These are phyloP conservation scores for Sebastes schlegelii DNA, from an alignment of 2,113 vertebrate species.

Conservation along the genomic window DNA sequence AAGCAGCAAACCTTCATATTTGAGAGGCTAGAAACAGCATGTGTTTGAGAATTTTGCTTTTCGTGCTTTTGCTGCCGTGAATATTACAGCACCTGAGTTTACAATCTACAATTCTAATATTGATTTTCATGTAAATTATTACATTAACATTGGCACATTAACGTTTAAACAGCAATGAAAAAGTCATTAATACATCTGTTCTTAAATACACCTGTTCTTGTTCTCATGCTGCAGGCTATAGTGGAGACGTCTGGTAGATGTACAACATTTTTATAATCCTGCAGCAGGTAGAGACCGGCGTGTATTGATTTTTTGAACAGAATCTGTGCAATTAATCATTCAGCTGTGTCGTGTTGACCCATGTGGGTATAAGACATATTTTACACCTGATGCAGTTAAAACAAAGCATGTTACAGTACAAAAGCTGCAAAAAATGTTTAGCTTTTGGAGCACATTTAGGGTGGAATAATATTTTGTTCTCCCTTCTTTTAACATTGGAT, in stretches of 20 bases:
- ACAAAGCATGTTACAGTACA: not conserved
- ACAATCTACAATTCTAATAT: not conserved
- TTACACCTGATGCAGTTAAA: not conserved
- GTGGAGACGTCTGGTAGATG: not conserved
- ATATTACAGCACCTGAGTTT: not conserved
- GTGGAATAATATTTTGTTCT: not conserved
- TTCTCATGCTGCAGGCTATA: not conserved
- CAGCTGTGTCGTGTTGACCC: not conserved
- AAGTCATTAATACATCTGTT: not conserved
- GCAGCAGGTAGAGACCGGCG: not conserved
- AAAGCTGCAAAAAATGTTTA: not conserved
- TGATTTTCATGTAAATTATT: not conserved
- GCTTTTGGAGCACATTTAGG: not conserved
- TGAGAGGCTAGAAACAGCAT: not conserved
- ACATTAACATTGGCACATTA: not conserved
- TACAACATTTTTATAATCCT: not conserved
- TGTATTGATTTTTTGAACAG: constrained; percentile 8
- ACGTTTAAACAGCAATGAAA: constrained; percentile 11
- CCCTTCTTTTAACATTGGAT: not conserved
- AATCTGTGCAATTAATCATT: not conserved
- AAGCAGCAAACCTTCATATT: not conserved
- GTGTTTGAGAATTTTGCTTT: not conserved
- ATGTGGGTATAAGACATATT: not conserved
- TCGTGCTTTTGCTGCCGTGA: not conserved
- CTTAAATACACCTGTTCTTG: not conserved